Evolutionary conservation across 53 echinoderm and acorn worm genomes (phyloP).

Genomic region (Paelopatides confundens): DNA sequence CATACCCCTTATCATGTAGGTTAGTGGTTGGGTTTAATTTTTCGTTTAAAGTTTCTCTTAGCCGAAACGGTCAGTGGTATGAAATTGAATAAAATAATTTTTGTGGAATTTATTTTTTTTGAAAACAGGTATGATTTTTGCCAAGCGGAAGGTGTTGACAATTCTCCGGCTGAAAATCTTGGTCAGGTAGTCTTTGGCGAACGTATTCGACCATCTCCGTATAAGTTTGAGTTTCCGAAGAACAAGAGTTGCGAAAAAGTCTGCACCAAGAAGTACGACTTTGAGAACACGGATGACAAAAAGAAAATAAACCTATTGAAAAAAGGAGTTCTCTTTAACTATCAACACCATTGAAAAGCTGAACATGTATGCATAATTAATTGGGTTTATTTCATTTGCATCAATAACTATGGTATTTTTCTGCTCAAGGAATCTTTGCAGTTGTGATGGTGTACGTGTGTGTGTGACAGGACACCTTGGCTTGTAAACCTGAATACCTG

Average conservation of each 20-base stretch:
- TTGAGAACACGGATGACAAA: conserved; percentile 16
- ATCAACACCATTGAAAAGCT: conserved; percentile 95
- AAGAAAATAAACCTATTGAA: conserved; percentile 73
- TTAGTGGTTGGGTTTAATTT: too few species aligned
- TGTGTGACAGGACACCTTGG: too few species aligned
- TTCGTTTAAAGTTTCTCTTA: too few species aligned
- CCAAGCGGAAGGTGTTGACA: conserved; percentile 60
- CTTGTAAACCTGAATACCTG: too few species aligned
- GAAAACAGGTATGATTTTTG: conserved; percentile 88
- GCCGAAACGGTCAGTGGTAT: too few species aligned
- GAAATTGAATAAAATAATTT: too few species aligned
- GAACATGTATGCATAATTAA: background rate
- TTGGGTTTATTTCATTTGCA: background rate
- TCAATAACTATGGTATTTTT: too few species aligned
- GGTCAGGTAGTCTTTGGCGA: conserved; percentile 99
- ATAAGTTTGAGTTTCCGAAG: conserved; percentile 80
- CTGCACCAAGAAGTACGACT: conserved; percentile 78
- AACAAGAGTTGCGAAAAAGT: conserved; percentile 69
- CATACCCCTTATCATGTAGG: too few species aligned
- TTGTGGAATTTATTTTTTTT: background rate
- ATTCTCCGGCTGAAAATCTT: conserved; percentile 87
- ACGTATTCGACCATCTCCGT: conserved; percentile 89
- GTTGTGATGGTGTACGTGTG: too few species aligned
- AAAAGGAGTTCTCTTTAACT: conserved; percentile 87
- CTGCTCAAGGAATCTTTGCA: too few species aligned